phyloP scores from a whole-genome alignment of 23 tunicate species.

The Ascidia mentula region DNA sequence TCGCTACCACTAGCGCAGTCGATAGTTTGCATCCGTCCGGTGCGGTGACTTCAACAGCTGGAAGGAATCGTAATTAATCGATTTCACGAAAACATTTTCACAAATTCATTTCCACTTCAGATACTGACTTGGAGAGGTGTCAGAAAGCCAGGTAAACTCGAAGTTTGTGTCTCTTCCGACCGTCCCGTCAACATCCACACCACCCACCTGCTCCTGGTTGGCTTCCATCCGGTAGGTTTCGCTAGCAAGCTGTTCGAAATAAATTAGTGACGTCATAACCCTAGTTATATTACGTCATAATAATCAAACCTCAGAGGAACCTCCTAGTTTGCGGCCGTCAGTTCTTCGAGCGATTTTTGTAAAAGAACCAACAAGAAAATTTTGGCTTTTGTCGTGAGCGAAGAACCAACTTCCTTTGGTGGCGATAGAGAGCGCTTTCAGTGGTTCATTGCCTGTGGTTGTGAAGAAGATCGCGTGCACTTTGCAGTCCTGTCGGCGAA shows the following conservation, averaged over 20 bases:
- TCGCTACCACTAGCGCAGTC: neutral
- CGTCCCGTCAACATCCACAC: neutral
- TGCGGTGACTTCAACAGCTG: neutral
- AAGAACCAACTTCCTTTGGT: constrained; percentile 15
- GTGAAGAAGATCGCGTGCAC: constrained; percentile 20
- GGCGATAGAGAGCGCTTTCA: neutral
- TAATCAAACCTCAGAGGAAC: neutral
- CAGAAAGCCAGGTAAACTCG: neutral
- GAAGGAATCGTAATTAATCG: neutral
- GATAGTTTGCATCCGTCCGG: neutral
- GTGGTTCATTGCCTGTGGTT: neutral
- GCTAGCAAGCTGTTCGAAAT: neutral
- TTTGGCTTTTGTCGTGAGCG: neutral
- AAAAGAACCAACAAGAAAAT: neutral
- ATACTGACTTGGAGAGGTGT: neutral
- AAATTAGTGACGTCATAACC: neutral
- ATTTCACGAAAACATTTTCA: no score
- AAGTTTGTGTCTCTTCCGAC: neutral
- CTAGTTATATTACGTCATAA: neutral
- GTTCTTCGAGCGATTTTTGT: neutral
- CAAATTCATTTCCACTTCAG: no score
- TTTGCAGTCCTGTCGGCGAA: neutral
- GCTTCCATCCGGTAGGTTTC: neutral
- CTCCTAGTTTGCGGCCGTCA: neutral
- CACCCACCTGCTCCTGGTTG: neutral